A percentile compares a stretch with the other conserved stretches of the same genome.
phyloP scores from a whole-genome alignment of 2,888 invertebrate genomes.

The Acanthosepion pharaonis region DNA sequence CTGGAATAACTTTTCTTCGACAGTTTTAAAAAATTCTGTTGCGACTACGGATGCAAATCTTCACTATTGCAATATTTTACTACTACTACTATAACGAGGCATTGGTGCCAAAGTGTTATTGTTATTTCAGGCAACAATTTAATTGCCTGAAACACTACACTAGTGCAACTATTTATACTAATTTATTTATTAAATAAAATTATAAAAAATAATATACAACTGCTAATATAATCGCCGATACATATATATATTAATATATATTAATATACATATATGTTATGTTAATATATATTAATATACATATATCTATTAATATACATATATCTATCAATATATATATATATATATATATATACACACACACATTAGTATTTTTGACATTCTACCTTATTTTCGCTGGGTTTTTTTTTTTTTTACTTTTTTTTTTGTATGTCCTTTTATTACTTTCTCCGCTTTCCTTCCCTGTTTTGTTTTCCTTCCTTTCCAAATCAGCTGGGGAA shows the following conservation, averaged over 20 bases:
- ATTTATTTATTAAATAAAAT: constrained; percentile 11
- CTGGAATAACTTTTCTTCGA: neutral
- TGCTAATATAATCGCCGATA: too few species aligned
- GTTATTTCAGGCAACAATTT: neutral
- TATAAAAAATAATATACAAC: neutral
- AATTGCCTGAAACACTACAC: neutral
- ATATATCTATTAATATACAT: too few species aligned
- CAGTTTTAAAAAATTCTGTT: neutral
- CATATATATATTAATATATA: too few species aligned
- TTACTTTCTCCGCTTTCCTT: neutral
- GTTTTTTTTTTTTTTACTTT: neutral
- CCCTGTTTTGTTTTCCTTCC: neutral
- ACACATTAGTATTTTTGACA: too few species aligned
- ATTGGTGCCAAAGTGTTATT: too few species aligned
- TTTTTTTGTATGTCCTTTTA: too few species aligned
- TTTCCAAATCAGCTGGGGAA: neutral
- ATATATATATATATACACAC: too few species aligned
- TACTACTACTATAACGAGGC: neutral
- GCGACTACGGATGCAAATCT: neutral
- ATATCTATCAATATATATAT: too few species aligned
- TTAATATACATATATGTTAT: too few species aligned
- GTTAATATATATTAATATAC: too few species aligned
- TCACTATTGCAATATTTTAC: neutral
- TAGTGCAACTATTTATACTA: neutral
- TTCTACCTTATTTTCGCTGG: neutral